Percentiles rank a stretch among this genome's conserved stretches.
Evolutionary conservation across 2,888 invertebrate species (phyloP).

Genomic region (Acleris emargana): DNA sequence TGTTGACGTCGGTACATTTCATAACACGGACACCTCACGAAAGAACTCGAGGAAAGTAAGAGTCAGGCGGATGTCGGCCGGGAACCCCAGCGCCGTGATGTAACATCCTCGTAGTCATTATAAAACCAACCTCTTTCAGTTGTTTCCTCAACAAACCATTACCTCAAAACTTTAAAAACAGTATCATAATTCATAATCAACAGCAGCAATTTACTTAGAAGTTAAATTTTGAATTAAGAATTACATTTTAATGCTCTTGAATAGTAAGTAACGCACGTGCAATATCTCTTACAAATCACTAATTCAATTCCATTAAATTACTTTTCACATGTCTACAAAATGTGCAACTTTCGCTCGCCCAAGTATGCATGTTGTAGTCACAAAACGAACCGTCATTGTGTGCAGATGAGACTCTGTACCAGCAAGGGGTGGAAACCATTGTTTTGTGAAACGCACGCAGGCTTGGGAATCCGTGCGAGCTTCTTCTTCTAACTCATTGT

Average conservation of each 20-base stretch:
- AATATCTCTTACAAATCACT: slow-evolving; percentile 48
- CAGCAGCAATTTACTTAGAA: neutral
- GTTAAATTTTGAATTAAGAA: slow-evolving; percentile 3
- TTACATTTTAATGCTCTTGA: slow-evolving; percentile 27
- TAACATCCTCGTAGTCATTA: slow-evolving; percentile 17
- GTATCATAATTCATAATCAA: neutral
- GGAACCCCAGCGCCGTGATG: slow-evolving; percentile 46
- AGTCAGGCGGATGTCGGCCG: slow-evolving; percentile 51
- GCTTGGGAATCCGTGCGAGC: slow-evolving; percentile 47
- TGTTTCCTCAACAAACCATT: neutral
- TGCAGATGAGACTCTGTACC: slow-evolving; percentile 58
- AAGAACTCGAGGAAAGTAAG: slow-evolving; percentile 57
- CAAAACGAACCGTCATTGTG: slow-evolving; percentile 65
- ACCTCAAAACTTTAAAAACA: neutral
- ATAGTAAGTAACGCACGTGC: slow-evolving; percentile 34
- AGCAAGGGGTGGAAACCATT: slow-evolving; percentile 45
- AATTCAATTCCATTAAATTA: slow-evolving; percentile 61
- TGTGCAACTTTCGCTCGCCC: slow-evolving; percentile 68
- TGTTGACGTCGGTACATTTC: slow-evolving; percentile 55
- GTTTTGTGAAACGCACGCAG: slow-evolving; percentile 42
- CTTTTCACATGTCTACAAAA: slow-evolving; percentile 66
- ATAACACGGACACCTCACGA: slow-evolving; percentile 53
- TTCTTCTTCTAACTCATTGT: slow-evolving; percentile 47
- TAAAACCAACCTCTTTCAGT: slow-evolving; percentile 5
- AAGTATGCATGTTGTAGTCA: slow-evolving; percentile 54